Base-by-base conservation (phyloP, 1,140 invertebrate species). In the Aricia agestis region DNA sequence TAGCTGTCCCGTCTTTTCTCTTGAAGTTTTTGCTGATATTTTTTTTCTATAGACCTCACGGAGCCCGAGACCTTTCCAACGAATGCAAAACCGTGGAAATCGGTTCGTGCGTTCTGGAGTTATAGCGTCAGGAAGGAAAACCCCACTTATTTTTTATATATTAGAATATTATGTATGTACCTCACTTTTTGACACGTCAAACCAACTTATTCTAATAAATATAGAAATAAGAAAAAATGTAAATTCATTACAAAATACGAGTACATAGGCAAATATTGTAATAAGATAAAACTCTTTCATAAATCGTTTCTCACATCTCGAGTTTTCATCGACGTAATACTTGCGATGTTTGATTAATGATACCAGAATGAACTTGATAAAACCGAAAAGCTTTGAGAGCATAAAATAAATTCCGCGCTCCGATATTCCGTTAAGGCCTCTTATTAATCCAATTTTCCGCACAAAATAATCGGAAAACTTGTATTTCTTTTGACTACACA, bases 311-410 rank as follows among this genome's bases (percentile, higher is more conserved):
- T 63, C 19, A 63, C 17, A 19, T 6, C 59, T 18, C 18, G 18
- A 19, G 11, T 25, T 7, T 63, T 63, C 19, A 63, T 63, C 17
- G 17, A 63, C 18, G 19, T 63, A 63, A 68, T 31, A 13, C 67
- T 68, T 57, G 0, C 18, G 17, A 41, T 69, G 31, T 69, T 41
- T 69, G 68, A 69, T 69, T 69, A 69, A 69, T 69, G 68, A 63
- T 42, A 59, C n/a, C 57, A 31, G 58, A 59, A 41, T 69, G 68
- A 69, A 63, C 36, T 59, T 63, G 68, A 41, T 69, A 61, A 69
- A 69, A 69, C 59, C 68, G 57, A 69, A 69, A 69, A 59, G 58
- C 58, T 69, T 36, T 63, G 59, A 63, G 17, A 63, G 17, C 17
- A 63, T 11, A 63, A 63, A 63, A 63, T 63, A 63, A 59, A 19